Conservation (phyloP, 1,140 invertebrate genomes). For the Glossosoma conforme region DNA sequence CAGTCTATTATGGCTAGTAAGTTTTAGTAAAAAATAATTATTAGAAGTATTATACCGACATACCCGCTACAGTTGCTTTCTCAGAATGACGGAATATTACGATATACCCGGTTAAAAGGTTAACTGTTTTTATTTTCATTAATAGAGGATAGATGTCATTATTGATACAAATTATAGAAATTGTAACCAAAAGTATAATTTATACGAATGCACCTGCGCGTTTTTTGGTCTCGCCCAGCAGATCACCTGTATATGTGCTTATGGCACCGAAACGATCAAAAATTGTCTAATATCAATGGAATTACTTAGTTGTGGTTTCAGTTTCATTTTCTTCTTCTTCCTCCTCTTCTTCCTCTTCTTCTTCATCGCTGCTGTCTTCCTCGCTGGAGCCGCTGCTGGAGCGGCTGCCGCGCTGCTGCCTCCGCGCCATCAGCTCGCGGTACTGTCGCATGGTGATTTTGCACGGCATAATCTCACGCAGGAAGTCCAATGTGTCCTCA, state of each 20-base stretch:
- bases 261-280: too few species aligned
- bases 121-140: too few species aligned
- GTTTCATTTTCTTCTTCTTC: slow-evolving; percentile 32
- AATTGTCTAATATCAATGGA: too few species aligned
- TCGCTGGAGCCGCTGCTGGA: slow-evolving; percentile 34
- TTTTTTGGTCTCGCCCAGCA: not conserved
- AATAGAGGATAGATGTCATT: too few species aligned
- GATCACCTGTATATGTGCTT: not conserved
- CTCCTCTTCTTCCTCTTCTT: slow-evolving; percentile 32
- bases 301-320: not conserved
- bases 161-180: too few species aligned
- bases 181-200: slow-evolving; percentile 1
- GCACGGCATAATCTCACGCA: slow-evolving; percentile 64
- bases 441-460: slow-evolving; percentile 65
- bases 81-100: too few species aligned
- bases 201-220: not conserved
- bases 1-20: too few species aligned
- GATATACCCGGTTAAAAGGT: too few species aligned
- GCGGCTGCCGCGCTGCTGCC: slow-evolving; percentile 41
- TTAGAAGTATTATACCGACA: too few species aligned
- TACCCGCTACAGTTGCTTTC: too few species aligned
- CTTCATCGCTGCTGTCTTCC: slow-evolving; percentile 30
- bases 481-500: slow-evolving; percentile 60
- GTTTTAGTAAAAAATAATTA: too few species aligned
- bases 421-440: slow-evolving; percentile 61